Base-by-base conservation (phyloP, 2,797 vertebrate species). In the Pangasius macronema region DNA sequence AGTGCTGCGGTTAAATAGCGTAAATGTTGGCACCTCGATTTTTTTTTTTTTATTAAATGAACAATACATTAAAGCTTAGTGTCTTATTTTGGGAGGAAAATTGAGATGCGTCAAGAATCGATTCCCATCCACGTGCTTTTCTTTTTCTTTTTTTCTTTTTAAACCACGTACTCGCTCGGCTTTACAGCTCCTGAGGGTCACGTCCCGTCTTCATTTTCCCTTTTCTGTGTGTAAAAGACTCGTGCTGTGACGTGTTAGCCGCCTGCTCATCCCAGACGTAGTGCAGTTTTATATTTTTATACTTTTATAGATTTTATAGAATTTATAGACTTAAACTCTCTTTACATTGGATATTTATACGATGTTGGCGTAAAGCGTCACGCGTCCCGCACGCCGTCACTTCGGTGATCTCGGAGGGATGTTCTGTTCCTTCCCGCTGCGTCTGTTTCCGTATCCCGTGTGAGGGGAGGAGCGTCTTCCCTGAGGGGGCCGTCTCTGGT, bases 361-460 rank as follows among this genome's bases (percentile, higher is more conserved):
- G 49, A 27, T 3, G 39, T 27, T 5, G 5, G 11, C 5, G 10
- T 27, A 46, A 70, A 3, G 68, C 13, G 0, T n/a, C n/a, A n/a
- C n/a, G n/a, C 1, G 2, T 68, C 65, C 30, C 5, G 30, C 22
- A 27, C 39, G 1, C 11, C 24, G 33, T 97, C 98, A 99, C 97
- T 99, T 99, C 97, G 97, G 97, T 96, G 96, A 99, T 92, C 96
- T 96, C 87, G 98, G 98, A 86, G 98, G 98, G 95, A 98, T 96
- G 13, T 96, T 97, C 93, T 99, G 98, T 95, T 99, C 98, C 95
- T 98, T 99, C 95, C 98, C 97, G 59, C 93, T 93, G 89, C 97
- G 97, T 89, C 97, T 57, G 53, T 61, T 96, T 91, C 96, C 85
- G 39, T 86, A 97, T 72, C 96, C 95, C 93, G 96, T 97, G 95